Conservation (phyloP, 2,113 vertebrate species). For the Tapirus terrestris region DNA sequence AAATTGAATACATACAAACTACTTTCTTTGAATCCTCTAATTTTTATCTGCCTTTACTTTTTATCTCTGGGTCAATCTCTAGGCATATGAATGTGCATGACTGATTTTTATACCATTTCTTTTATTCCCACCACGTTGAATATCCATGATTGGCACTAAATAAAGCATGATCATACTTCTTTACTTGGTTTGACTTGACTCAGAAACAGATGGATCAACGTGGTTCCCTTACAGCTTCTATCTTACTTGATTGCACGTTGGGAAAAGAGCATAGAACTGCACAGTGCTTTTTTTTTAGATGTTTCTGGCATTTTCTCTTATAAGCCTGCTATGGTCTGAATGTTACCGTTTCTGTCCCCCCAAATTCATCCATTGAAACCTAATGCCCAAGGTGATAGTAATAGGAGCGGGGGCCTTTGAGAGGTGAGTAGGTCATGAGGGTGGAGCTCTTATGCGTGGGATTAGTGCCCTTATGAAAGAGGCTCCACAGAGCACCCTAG, state of each 20-base stretch:
- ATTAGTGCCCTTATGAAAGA: not conserved
- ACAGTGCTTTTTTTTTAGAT: not conserved
- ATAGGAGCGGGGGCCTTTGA: not conserved
- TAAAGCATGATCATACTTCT: not conserved
- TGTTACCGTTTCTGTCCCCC: not conserved
- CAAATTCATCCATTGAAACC: not conserved
- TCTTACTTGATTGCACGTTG: not conserved
- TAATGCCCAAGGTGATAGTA: not conserved
- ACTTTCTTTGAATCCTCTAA: not conserved
- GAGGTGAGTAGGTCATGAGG: not conserved
- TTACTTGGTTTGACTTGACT: not conserved
- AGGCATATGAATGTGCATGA: not conserved
- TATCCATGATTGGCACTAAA: not conserved
- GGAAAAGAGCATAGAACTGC: not conserved
- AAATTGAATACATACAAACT: not conserved
- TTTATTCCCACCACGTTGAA: not conserved
- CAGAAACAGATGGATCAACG: not conserved
- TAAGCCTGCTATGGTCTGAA: not conserved
- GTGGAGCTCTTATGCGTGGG: not conserved
- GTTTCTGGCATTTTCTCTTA: conserved; percentile 11
- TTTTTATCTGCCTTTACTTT: conserved; percentile 38
- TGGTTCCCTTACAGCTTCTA: not conserved
- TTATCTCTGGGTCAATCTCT: not conserved
- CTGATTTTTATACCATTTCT: not conserved
- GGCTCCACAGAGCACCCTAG: not conserved